Percentiles rank a stretch among this genome's conserved stretches.
phyloP scores from a whole-genome alignment of 1,140 invertebrate genomes.

The Caerostris extrusa region DNA sequence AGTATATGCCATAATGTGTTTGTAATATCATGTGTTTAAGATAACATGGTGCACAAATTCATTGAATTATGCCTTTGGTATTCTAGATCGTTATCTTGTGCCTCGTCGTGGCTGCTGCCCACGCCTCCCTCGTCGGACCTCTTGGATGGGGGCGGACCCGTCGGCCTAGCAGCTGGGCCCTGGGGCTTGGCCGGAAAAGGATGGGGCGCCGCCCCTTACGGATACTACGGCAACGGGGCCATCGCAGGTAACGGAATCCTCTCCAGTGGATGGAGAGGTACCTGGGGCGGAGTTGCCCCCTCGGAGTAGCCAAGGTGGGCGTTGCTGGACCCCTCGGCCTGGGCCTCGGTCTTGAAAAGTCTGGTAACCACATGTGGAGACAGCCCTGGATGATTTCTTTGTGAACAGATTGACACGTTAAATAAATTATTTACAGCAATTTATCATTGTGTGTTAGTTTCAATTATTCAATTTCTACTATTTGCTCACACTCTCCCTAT shows the following conservation, averaged over 20 bases:
- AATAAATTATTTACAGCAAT: not conserved
- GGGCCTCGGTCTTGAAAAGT: not conserved
- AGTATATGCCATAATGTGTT: too few species aligned
- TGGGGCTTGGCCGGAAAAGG: not conserved
- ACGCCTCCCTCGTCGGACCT: not conserved
- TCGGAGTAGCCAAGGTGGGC: not conserved
- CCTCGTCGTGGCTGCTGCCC: not conserved
- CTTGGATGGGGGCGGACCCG: not conserved
- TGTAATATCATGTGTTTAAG: too few species aligned
- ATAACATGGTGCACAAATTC: too few species aligned
- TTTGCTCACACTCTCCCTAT: too few species aligned
- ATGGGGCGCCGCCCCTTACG: not conserved
- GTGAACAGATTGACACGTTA: not conserved
- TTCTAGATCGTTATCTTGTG: not conserved
- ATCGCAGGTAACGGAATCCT: not conserved
- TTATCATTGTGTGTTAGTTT: not conserved
- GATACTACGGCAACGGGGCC: not conserved
- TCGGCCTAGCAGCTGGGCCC: not conserved
- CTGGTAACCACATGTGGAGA: too few species aligned
- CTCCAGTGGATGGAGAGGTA: not conserved
- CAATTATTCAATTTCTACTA: too few species aligned
- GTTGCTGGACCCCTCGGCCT: not conserved
- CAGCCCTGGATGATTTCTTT: not conserved
- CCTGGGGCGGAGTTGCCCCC: too few species aligned
- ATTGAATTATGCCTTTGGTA: too few species aligned